Evolutionary conservation across 2,888 invertebrate genomes (phyloP), one percentile per base, ranked within the genome.

Genomic region (Cephonodes hylas): DNA sequence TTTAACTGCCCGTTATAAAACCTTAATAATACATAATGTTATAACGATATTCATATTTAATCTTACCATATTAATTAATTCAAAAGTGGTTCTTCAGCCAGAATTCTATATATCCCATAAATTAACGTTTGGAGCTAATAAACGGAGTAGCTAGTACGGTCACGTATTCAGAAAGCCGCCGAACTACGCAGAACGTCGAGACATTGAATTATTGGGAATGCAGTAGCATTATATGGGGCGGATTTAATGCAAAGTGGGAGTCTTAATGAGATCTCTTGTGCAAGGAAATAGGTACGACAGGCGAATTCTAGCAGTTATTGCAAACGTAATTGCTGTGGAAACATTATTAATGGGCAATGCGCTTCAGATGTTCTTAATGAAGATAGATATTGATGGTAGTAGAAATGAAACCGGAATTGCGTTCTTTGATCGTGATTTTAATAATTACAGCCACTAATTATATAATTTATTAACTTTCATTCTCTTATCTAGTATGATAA

Each of bases 161-260:
- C 53, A 34, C 53, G 53, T 53, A 10, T 23, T 13, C 13, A 53
- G 31, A 18, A 53, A 31, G 27, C 18, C 7, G 22, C 13, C 18
- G 22, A 34, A 42, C 15, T 25, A 22, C 23, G 53, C 18, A 15
- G 53, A 53, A 27, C 23, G 22, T 20, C 27, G 4, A 13, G 13
- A 42, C n/a, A 25, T 61, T 45, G 15, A 46, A 22, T 42, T 61
- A 25, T 61, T 53, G 59, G 22, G 10, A 27, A 18, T 48, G 42
- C 65, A 74, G 53, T 53, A 53, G 8, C 15, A 38, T 38, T 38
- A 27, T 31, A 53, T 10, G 10, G 6, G 34, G 22, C 10, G 10
- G 31, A 10, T 31, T 53, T 31, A 31, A 53, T 18, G 18, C 31
- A 18, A 53, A 27, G 15, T 1, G 31, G 5, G 4, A 31, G 18